A percentile compares a stretch with the other conserved stretches of the same genome.
Evolutionary conservation across 1,140 invertebrate species (phyloP).

Genomic region (Babylonia areolata): DNA sequence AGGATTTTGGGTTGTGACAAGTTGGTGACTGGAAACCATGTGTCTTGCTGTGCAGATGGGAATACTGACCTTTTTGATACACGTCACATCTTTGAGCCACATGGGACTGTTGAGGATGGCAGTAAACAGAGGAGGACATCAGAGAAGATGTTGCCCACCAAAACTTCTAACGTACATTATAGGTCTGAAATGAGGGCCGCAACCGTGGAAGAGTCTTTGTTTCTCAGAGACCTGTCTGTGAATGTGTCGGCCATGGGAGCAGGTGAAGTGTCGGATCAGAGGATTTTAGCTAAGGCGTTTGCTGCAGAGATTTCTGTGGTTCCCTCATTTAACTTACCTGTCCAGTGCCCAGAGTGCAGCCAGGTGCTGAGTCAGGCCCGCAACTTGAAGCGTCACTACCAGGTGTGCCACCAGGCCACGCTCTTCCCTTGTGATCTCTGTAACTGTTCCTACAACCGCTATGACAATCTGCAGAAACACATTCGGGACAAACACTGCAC

Average conservation of each 20-base stretch:
- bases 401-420: slow-evolving; percentile 31
- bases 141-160: not conserved
- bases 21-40: not conserved
- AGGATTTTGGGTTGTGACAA: not conserved
- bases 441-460: slow-evolving; percentile 24
- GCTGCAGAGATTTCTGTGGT: not conserved
- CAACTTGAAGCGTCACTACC: slow-evolving; percentile 39
- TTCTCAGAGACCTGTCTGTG: not conserved
- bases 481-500: slow-evolving; percentile 28
- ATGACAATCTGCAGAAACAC: slow-evolving; percentile 30
- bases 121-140: not conserved
- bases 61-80: not conserved
- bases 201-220: not conserved
- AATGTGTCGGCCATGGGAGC: not conserved
- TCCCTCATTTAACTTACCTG: not conserved
- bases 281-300: not conserved
- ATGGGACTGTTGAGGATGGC: not conserved
- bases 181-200: not conserved
- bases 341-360: slow-evolving; percentile 39
- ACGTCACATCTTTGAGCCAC: not conserved
- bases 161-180: not conserved
- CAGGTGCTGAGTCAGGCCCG: slow-evolving; percentile 32
- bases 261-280: not conserved
- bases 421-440: slow-evolving; percentile 30
- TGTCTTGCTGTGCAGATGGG: slow-evolving; percentile 6